phyloP scores from a whole-genome alignment of 2,113 vertebrate species.

The Colinus virginianus region DNA sequence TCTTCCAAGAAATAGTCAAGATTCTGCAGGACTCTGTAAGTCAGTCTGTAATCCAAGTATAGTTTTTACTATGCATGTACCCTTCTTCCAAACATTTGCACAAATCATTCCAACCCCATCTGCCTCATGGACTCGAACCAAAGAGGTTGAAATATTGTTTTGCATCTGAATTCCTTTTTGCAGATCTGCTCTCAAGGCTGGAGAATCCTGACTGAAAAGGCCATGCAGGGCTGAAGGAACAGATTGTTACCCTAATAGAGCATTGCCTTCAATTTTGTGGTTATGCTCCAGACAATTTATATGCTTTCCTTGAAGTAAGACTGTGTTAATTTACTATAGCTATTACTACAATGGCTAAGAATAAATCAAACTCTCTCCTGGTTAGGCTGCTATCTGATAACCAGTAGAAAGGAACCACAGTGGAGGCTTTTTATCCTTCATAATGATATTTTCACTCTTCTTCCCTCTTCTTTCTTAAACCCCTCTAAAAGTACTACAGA shows the following conservation, averaged over 20 bases:
- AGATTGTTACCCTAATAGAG: background rate
- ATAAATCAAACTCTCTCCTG: background rate
- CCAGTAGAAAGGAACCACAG: background rate
- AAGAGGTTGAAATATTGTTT: background rate
- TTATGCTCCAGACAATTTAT: background rate
- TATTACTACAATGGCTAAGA: constrained; percentile 8
- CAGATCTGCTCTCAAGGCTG: background rate
- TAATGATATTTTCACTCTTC: background rate
- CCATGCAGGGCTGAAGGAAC: background rate
- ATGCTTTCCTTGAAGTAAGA: background rate
- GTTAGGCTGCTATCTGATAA: background rate
- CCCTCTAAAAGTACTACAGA: background rate
- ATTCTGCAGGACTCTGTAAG: background rate
- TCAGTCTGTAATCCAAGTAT: background rate
- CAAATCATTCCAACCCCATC: background rate
- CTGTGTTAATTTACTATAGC: background rate
- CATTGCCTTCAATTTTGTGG: background rate
- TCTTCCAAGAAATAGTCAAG: background rate
- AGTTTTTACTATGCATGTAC: background rate
- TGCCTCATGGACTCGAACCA: background rate
- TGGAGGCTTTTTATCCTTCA: background rate
- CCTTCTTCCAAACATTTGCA: background rate
- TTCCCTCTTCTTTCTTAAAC: background rate
- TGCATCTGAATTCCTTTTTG: background rate
- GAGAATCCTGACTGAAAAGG: background rate